Evolutionary conservation across 2,113 vertebrate species (phyloP), one percentile per base, ranked within the genome.

Genomic region (Bufo bufo): DNA sequence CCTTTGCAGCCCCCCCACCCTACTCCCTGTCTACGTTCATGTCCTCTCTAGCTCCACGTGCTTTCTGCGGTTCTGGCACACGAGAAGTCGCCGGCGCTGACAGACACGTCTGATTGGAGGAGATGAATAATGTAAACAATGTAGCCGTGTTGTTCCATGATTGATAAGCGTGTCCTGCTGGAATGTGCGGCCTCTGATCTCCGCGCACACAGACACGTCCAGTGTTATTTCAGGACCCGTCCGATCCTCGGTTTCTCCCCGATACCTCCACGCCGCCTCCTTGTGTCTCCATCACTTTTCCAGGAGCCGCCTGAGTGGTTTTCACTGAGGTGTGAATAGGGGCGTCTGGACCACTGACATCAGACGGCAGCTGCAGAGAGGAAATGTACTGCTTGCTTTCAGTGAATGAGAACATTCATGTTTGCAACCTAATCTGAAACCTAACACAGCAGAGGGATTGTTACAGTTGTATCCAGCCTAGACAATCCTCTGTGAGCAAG

Each of bases 251-350:
- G 33, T 33, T 33, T 33, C 33, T 33, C 33, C 33, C 33, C 33
- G 33, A 33, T 33, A 33, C 33, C 33, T 33, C 33, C 33, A 33
- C 33, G 33, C 33, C 33, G 33, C 33, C 33, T 33, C 33, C 33
- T 33, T 33, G 33, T 33, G 33, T 33, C 33, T 33, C 33, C 33
- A 33, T 66, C 47, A 43, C 89, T 84, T 92, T 92, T 86, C 89
- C 90, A 58, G 33, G 33, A 33, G 33, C 33, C 33, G 33, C 33
- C 33, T 33, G 33, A 33, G 33, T 9, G 47, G 47, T 19, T 20
- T 6, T 6, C 2, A 19, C 49, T 19, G 49, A 77, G 75, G 75
- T 77, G 75, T n/a, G 49, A 19, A 52, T 49, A 11, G 13, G 16
- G 20, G 74, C 45, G 19, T 20, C 74, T 9, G 47, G 47, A 20